Conservation (phyloP, 2,113 vertebrate species). For the Alosa alosa region DNA sequence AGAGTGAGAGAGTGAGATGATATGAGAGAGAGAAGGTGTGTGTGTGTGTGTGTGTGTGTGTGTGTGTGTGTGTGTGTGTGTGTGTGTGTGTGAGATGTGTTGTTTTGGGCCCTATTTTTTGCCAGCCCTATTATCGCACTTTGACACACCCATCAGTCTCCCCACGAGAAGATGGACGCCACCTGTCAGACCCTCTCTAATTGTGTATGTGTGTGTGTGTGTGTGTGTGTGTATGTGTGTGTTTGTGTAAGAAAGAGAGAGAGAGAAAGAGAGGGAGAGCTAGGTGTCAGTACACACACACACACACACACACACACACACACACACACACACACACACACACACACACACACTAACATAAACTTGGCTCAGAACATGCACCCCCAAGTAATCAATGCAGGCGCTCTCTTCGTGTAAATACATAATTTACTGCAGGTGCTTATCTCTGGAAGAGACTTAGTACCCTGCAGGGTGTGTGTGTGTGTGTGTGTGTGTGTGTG, state of each 20-base stretch:
- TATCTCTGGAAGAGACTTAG: slow-evolving; percentile 63
- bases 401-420: slow-evolving; percentile 72
- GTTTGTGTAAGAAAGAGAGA: not conserved
- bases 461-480: not conserved
- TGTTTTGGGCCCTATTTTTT: too few relatives aligned
- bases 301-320: not conserved
- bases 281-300: not conserved
- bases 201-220: slow-evolving; percentile 71
- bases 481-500: not conserved
- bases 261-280: not conserved
- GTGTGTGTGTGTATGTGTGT: not conserved
- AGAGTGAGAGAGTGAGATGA: too few relatives aligned
- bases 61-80: slow-evolving; percentile 25
- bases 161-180: slow-evolving; percentile 92
- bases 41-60: slow-evolving; percentile 16
- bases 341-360: not conserved
- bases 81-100: slow-evolving; percentile 29
- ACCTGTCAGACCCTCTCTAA: slow-evolving; percentile 92
- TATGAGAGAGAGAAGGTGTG: not conserved
- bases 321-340: not conserved
- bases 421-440: slow-evolving; percentile 82
- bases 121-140: slow-evolving; percentile 69
- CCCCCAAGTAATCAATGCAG: slow-evolving; percentile 78
- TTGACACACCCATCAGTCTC: slow-evolving; percentile 95
- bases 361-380: slow-evolving; percentile 40